Conservation (phyloP, 2,797 vertebrate species). For the Orestias chungarensis region DNA sequence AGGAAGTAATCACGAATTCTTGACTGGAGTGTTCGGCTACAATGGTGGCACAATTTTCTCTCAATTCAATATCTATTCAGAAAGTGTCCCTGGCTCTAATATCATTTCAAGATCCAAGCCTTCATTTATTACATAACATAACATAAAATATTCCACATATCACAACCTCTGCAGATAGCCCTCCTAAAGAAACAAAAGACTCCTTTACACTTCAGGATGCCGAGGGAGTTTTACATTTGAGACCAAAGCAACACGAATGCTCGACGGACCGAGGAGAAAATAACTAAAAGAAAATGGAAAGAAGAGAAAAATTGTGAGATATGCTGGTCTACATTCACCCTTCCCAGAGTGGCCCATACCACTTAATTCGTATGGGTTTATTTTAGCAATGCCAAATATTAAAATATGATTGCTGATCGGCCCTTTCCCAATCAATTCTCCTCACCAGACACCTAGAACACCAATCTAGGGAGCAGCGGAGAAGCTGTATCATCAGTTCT, state of each 20-base stretch:
- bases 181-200: slow-evolving; percentile 35
- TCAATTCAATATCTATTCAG: slow-evolving; percentile 21
- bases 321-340: slow-evolving; percentile 55
- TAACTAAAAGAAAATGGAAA: slow-evolving; percentile 17
- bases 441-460: slow-evolving; percentile 76
- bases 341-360: slow-evolving; percentile 59
- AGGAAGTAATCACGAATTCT: background rate
- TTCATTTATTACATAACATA: slow-evolving; percentile 31
- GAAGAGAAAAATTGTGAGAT: slow-evolving; percentile 14
- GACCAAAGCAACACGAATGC: slow-evolving; percentile 37
- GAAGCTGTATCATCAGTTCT: slow-evolving; percentile 72
- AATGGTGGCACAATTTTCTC: background rate
- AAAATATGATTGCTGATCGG: slow-evolving; percentile 83
- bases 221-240: slow-evolving; percentile 25
- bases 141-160: slow-evolving; percentile 25
- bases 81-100: slow-evolving; percentile 37
- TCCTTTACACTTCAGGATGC: slow-evolving; percentile 26
- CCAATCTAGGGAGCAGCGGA: slow-evolving; percentile 74
- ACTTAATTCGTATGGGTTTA: slow-evolving; percentile 78
- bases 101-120: slow-evolving; percentile 46
- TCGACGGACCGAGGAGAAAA: slow-evolving; percentile 35
- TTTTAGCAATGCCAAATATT: slow-evolving; percentile 82
- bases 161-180: slow-evolving; percentile 55
- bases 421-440: slow-evolving; percentile 82
- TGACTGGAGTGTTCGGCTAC: background rate